These are phyloP conservation scores for Octodonta nipae DNA, from an alignment of 2,888 invertebrate species.

Conservation along the genomic window DNA sequence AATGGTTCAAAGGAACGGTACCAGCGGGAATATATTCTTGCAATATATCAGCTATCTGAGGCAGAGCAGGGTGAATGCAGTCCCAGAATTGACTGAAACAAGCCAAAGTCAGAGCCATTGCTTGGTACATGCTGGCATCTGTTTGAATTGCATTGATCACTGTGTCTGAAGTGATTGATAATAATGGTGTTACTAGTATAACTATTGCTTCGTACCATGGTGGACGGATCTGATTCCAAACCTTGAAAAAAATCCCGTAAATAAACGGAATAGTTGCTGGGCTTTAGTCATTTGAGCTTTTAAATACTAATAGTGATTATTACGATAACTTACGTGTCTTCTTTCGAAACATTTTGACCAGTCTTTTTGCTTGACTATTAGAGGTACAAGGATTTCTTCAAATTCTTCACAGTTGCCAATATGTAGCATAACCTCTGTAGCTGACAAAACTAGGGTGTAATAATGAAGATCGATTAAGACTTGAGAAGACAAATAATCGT, in stretches of 20 bases:
- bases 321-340: slow-evolving; percentile 46
- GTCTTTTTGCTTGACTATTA: slow-evolving; percentile 41
- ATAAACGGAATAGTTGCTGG: too few species aligned
- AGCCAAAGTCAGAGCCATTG: slow-evolving; percentile 59
- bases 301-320: too few species aligned
- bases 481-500: slow-evolving; percentile 19
- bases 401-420: slow-evolving; percentile 52
- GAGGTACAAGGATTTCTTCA: slow-evolving; percentile 47
- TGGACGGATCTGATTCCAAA: slow-evolving; percentile 69
- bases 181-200: slow-evolving; percentile 47
- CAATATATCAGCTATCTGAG: slow-evolving; percentile 40
- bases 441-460: slow-evolving; percentile 47
- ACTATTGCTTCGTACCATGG: slow-evolving; percentile 64
- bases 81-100: slow-evolving; percentile 57
- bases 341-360: slow-evolving; percentile 67
- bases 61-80: slow-evolving; percentile 49
- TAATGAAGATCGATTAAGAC: slow-evolving; percentile 23
- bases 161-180: slow-evolving; percentile 52
- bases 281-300: too few species aligned
- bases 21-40: slow-evolving; percentile 58
- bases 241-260: slow-evolving; percentile 44
- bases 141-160: slow-evolving; percentile 57
- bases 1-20: slow-evolving; percentile 54
- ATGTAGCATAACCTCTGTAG: slow-evolving; percentile 49
- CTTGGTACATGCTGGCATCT: slow-evolving; percentile 69